Base-by-base conservation (phyloP, 2,888 invertebrate genomes). In the Dexiosoma caninum region DNA sequence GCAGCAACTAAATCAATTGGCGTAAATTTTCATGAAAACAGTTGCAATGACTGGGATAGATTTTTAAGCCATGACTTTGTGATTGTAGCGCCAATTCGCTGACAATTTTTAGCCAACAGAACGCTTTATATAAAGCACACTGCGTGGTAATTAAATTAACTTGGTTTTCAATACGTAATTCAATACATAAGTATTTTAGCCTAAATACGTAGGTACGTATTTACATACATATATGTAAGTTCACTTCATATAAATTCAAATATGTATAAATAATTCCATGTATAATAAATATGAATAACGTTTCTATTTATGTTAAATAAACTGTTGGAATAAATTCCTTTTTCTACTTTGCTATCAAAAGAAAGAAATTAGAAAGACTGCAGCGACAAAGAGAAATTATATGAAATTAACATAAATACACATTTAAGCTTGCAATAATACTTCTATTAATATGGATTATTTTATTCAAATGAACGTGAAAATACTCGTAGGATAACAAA, bases 351-450 rank as follows among this genome's bases (percentile, higher is more conserved):
- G 14, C 37, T n/a, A n/a, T n/a, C n/a, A n/a, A 59, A 49, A 23
- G 19, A 57, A 46, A 46, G 7, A 21, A 46, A 16, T 23, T 46
- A 14, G 12, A 32, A 30, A 21, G 10, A 35, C 12, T 19, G 9
- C 19, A 53, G 1, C n/a, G n/a, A 53, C 40, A 42, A 64, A 16
- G n/a, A 59, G 9, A 44, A 53, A 37, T 7, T 44, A 46, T 37
- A 37, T 30, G 55, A 76, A 60, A 69, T 76, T 62, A 76, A 62
- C 76, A 76, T 76, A 69, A 76, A 66, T n/a, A 46, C 6, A 27
- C 27, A 21, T 53, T n/a, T 51, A 21, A 64, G 64, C 9, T 57
- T 53, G 14, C 12, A 71, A 37, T 62, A 57, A 37, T 42, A 30
- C 14, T 44, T 23, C 27, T 35, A 59, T 32, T n/a, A 35, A 55